A percentile compares a stretch with the other conserved stretches of the same genome.
phyloP scores from a whole-genome alignment of 2,888 invertebrate species.

The Idaea dimidiata region DNA sequence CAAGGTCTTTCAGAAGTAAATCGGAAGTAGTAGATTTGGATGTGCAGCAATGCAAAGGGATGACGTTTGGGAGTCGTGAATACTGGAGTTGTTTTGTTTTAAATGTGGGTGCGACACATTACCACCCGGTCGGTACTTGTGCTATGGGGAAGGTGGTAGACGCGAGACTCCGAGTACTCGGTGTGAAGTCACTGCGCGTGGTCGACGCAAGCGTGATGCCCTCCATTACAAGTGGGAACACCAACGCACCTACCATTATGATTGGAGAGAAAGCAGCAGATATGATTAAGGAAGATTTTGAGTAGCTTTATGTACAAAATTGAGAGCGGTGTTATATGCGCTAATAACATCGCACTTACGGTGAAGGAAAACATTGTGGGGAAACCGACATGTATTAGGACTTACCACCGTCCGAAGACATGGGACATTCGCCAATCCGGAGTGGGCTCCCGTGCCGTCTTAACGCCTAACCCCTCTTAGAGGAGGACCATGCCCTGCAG shows the following conservation, averaged over 20 bases:
- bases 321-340: neutral
- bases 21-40: conserved; percentile 33
- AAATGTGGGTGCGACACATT: conserved; percentile 43
- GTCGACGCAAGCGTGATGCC: conserved; percentile 85
- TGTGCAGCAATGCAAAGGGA: conserved; percentile 39
- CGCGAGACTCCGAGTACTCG: conserved; percentile 59
- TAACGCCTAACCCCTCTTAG: too few relatives aligned
- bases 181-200: conserved; percentile 78
- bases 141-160: conserved; percentile 45
- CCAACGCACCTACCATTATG: conserved; percentile 82
- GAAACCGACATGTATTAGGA: too few relatives aligned
- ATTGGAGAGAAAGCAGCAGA: conserved; percentile 82
- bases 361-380: too few relatives aligned
- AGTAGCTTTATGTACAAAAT: neutral
- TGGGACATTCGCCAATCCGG: too few relatives aligned
- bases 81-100: conserved; percentile 57
- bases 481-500: too few relatives aligned
- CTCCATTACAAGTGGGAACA: conserved; percentile 80
- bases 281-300: conserved; percentile 63
- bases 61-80: conserved; percentile 40
- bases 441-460: too few relatives aligned
- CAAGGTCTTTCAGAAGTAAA: conserved; percentile 29
- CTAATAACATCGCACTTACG: too few relatives aligned
- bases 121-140: conserved; percentile 43
- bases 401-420: too few relatives aligned